Base-by-base conservation (phyloP, 2,797 vertebrate species). In the Ctenosaura bakeri region DNA sequence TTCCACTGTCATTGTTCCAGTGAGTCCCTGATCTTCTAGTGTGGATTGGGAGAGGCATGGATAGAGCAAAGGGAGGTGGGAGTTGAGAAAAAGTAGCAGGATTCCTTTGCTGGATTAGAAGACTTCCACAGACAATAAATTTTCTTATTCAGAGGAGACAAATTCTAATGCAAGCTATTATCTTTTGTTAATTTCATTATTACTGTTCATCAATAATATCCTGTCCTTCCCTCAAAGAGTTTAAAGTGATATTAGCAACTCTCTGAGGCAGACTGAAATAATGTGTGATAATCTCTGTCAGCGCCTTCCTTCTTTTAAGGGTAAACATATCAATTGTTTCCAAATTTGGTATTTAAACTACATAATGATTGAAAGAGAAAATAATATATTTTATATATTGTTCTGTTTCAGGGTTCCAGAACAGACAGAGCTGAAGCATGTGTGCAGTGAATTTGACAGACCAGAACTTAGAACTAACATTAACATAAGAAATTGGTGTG, bases 361-460 rank as follows among this genome's bases (percentile, higher is more conserved):
- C 77, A 74, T 73, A 64, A 85, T 87, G 71, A 16, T 59, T 90
- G 82, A 50, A 90, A 84, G 86, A 8, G 24, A 89, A 83, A 77
- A 92, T 85, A 42, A n/a, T 4, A 12, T 32, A 7, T 38, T 80
- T 86, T 87, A 14, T 77, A 85, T 62, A 14, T 89, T 78, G 92
- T 91, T 59, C 90, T 93, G 69, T 92, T 0, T 46, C 89, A 99
- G 98, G 90, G 96, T 98, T 95, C 97, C 98, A 7, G 98, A 99
- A 82, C 98, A 98, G 95, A 97, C 95, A 26, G 96, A 98, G 83
- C 93, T 98, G 89, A 97, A 98, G 56, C 98, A 98, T 73, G 96
- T 95, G 74, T 98, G 98, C 93, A 96, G 96, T 88, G 98, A 98
- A 88, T 97, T 97, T 7, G 98, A 98, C 69, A 98, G 97, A 95